Evolutionary conservation across 1,140 invertebrate species (phyloP), one percentile per base, ranked within the genome.

Genomic region (Latrodectus geometricus): DNA sequence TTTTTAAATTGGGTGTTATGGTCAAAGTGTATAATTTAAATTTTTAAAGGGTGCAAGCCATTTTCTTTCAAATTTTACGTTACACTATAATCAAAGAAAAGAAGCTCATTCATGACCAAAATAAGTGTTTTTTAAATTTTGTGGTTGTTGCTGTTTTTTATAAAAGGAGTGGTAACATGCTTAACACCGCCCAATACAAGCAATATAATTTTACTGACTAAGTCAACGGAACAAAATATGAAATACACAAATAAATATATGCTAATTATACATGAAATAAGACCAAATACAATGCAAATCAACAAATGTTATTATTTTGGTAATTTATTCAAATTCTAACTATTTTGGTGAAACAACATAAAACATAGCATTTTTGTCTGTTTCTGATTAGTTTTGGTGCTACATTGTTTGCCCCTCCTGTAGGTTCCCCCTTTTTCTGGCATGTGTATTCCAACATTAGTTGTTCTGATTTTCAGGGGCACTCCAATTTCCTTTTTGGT

Each of bases 391-490:
- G n/a, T n/a, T n/a, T n/a, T n/a, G n/a, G n/a, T n/a, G n/a, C n/a
- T n/a, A n/a, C n/a, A n/a, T n/a, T n/a, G n/a, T n/a, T n/a, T n/a
- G n/a, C n/a, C n/a, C n/a, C n/a, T n/a, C n/a, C n/a, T n/a, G n/a
- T n/a, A n/a, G n/a, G 61, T 68, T 3, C 68, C 76, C 21, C 76
- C 56, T 66, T 78, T 78, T 68, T 68, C 76, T 78, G 76, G 78
- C 68, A 80, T 80, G 68, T 80, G 78, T 70, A 66, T 80, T 20
- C 78, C 66, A 72, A 70, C 50, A 80, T 80, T 80, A 54, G 8
- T 54, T 80, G 66, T 80, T 69, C 49, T 11, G 48, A 81, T 70
- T 81, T 72, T 20, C n/a, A 56, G 48, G 23, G 68, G 20, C 54
- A 81, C n/a, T 11, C 49, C 78, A 81, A 35, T 81, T 81, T 54